Base-by-base conservation (phyloP, 2,888 invertebrate species). In the Thymelicus acteon region DNA sequence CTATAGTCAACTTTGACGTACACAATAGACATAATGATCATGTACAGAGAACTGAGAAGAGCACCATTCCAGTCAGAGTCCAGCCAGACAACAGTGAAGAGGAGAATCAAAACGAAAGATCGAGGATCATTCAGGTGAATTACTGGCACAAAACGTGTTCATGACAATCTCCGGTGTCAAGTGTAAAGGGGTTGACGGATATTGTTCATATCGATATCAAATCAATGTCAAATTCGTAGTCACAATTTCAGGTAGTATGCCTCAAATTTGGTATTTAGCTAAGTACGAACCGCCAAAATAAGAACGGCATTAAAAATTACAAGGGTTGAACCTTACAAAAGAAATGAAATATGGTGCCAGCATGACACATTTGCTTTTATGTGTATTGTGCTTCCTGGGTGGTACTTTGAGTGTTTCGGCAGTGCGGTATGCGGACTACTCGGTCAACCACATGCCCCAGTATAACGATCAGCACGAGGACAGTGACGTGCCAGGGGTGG, bases 161-260 rank as follows among this genome's bases (percentile, higher is more conserved):
- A 6, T 15, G 49, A 15, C 49, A 49, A 49, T 15, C 49, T n/a
- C 49, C 8, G 15, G 49, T 15, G 49, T 15, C 15, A 49, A 7
- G 5, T 49, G 7, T 10, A 7, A 7, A 1, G 49, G 7, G 15
- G 15, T 13, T 31, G 31, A 31, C 13, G 24, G 31, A 10, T 13
- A 13, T 31, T 57, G 31, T 31, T 57, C 4, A 37, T 37, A 58
- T 58, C 37, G n/a, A 37, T 49, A 19, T 19, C 19, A 19, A 19
- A 64, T 82, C 71, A 77, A 81, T 85, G 89, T 89, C 91, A 92
- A 92, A 92, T 90, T 91, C 80, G 73, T 82, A 89, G 91, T 92
- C 82, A 76, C 77, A 81, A 77, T 79, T 80, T 74, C 48, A 63
- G 76, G 80, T 84, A 87, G 81, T 81, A 87, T 90, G 89, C 81